Evolutionary conservation across 2,888 invertebrate species (phyloP).

Genomic region (Sphaerophoria taeniata): DNA sequence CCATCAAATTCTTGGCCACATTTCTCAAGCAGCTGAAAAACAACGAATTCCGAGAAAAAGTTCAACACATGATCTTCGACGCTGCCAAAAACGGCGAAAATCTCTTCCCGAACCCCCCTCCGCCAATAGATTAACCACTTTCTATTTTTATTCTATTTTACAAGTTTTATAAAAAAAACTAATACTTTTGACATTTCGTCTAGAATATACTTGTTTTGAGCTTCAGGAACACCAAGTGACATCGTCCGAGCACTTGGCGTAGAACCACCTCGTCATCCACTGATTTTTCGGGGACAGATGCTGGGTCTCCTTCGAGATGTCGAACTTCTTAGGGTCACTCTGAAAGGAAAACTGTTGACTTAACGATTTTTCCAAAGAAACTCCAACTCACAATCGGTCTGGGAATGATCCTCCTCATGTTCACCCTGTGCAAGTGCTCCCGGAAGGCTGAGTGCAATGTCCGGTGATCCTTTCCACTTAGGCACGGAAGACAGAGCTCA

Average conservation of each 20-base stretch:
- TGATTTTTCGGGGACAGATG: constrained; percentile 88
- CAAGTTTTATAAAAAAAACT: neutral
- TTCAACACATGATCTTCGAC: constrained; percentile 35
- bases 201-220: neutral
- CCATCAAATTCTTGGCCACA: constrained; percentile 58
- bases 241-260: constrained; percentile 93
- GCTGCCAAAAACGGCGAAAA: constrained; percentile 39
- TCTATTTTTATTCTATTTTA: neutral
- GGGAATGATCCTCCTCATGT: constrained; percentile 92
- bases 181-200: neutral
- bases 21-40: constrained; percentile 58
- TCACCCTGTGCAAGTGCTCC: constrained; percentile 92
- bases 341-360: constrained; percentile 67
- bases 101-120: constrained; percentile 25
- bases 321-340: constrained; percentile 77
- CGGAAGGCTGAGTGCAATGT: constrained; percentile 88
- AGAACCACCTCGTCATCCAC: constrained; percentile 92
- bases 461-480: constrained; percentile 85
- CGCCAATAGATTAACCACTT: neutral
- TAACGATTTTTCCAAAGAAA: neutral
- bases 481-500: constrained; percentile 90
- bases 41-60: constrained; percentile 52
- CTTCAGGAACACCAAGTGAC: constrained; percentile 87
- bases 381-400: constrained; percentile 84
- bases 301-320: constrained; percentile 82